Base-by-base conservation (phyloP, 2,113 vertebrate genomes). In the Salvelinus fontinalis region DNA sequence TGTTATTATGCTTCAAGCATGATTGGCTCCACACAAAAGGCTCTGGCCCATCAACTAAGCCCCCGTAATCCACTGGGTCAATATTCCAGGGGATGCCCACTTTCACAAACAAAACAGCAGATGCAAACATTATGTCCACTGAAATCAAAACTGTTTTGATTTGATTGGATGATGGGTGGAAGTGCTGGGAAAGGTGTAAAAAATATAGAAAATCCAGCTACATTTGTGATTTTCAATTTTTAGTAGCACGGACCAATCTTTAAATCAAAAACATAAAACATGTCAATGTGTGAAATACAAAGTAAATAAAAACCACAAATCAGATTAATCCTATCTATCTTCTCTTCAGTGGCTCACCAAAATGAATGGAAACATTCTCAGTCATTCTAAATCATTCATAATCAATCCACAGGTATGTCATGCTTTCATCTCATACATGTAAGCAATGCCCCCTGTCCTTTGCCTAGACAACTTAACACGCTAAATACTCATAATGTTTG, bases 11-110 rank as follows among this genome's bases (percentile, higher is more conserved):
- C 77, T 88, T 92, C 83, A 88, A 39, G 83, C 90, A 87, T 88
- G 79, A 77, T 69, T 89, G 87, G 81, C 83, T 82, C 66, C 71
- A 77, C 80, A 92, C 91, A 93, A 92, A 90, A 91, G 84, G 78
- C 80, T 82, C 84, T 7, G 76, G 85, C 84, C 85, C 73, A 75
- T 90, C 83, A 90, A 84, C 79, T 82, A 65, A 91, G 91, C 71
- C 85, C 68, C 70, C 75, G 26, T 91, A 92, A 92, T 91, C 90
- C 83, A 51, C 65, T 77, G 71, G 74, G 79, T 86, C 85, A 89
- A 89, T 85, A 82, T 85, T 83, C 69, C 67, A 77, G 73, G 73
- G 76, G 83, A 84, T 88, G 66, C 79, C 83, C 81, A 83, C 80
- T 85, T 85, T 79, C 75, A 82, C 26, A 57, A 75, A 83, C 80